Evolutionary conservation across 2,888 invertebrate genomes (phyloP).

Genomic region (Entomobrya multifasciata): DNA sequence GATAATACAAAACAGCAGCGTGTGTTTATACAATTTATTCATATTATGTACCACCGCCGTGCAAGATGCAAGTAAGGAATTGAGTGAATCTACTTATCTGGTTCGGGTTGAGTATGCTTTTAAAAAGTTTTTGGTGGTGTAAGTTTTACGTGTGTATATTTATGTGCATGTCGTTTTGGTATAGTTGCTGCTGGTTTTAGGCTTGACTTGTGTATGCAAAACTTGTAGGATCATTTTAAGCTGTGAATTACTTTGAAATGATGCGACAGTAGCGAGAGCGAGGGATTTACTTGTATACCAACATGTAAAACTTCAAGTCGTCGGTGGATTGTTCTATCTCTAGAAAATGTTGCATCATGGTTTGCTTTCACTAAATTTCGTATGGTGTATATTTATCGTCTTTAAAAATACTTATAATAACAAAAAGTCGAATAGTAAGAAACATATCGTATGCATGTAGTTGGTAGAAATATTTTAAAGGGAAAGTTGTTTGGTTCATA

Average conservation of each 20-base stretch:
- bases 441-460: too few relatives aligned
- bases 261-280: conserved; percentile 59
- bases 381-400: conserved; percentile 11
- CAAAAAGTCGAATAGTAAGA: too few relatives aligned
- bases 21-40: conserved; percentile 13
- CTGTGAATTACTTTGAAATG: conserved; percentile 61
- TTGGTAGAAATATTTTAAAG: conserved; percentile 23
- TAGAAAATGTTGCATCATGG: background rate
- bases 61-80: conserved; percentile 3
- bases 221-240: conserved; percentile 51
- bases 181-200: background rate
- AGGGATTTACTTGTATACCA: conserved; percentile 49
- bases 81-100: conserved; percentile 35
- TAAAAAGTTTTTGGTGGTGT: conserved; percentile 24
- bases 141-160: background rate
- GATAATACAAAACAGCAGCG: background rate
- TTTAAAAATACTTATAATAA: background rate
- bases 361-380: background rate
- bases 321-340: background rate
- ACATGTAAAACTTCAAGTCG: conserved; percentile 31
- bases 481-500: conserved; percentile 43
- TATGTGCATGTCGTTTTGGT: conserved; percentile 25
- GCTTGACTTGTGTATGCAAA: background rate
- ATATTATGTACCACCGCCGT: background rate
- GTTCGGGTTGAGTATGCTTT: conserved; percentile 32